Evolutionary conservation across 2,797 vertebrate species (phyloP).

Genomic region (Myoxocephalus aenaeus): DNA sequence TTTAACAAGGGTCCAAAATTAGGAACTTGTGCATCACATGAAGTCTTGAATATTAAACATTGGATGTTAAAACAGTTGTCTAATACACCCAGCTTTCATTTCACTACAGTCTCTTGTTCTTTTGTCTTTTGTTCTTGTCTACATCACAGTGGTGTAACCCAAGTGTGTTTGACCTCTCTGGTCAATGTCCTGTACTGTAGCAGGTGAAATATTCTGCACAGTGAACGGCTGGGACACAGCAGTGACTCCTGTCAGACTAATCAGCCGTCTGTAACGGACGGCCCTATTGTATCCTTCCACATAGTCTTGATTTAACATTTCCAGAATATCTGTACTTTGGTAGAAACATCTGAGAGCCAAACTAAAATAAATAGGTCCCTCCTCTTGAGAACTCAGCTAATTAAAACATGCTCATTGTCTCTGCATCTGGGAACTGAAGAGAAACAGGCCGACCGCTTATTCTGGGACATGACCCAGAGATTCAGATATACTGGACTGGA

Average conservation of each 20-base stretch:
- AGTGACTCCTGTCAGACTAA: slow-evolving; percentile 22
- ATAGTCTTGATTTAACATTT: background rate
- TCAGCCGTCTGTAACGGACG: background rate
- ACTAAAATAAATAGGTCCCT: slow-evolving; percentile 19
- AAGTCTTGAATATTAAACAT: background rate
- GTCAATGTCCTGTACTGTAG: background rate
- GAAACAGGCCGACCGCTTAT: slow-evolving; percentile 35
- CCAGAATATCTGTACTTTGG: background rate
- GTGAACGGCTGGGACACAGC: background rate
- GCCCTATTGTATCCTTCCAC: background rate
- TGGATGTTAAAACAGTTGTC: too few species aligned
- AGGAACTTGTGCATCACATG: background rate
- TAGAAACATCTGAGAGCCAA: background rate
- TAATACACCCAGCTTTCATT: background rate
- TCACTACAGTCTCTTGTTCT: slow-evolving; percentile 2
- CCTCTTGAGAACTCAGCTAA: slow-evolving; percentile 18
- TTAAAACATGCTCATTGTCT: slow-evolving; percentile 30
- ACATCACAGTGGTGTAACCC: background rate
- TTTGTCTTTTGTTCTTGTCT: background rate
- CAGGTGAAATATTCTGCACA: background rate
- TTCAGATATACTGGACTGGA: slow-evolving; percentile 1
- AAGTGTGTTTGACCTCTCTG: background rate
- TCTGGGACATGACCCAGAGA: slow-evolving; percentile 32
- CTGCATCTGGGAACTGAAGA: slow-evolving; percentile 10
- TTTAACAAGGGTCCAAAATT: background rate